Percentiles rank a stretch among this genome's conserved stretches.
Evolutionary conservation across 2,888 invertebrate species (phyloP).

Genomic region (Tetanocera ferruginea): DNA sequence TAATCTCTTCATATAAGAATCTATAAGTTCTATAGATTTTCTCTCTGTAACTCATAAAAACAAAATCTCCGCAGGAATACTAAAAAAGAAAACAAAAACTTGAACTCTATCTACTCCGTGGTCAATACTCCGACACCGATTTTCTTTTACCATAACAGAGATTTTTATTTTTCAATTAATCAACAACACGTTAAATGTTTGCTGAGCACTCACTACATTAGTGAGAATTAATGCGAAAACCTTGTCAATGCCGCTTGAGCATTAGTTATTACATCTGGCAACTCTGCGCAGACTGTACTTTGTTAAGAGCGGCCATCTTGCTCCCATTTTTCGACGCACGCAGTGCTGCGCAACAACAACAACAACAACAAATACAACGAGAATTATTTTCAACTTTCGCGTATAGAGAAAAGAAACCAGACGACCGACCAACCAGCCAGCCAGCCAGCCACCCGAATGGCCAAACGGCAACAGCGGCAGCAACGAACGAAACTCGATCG

Average conservation of each 20-base stretch:
- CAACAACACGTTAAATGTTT: conserved; percentile 33
- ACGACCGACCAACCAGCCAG: conserved; percentile 32
- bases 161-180: conserved; percentile 36
- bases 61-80: conserved; percentile 6
- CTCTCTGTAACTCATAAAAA: conserved; percentile 22
- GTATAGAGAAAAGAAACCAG: conserved; percentile 45
- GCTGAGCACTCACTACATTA: background rate
- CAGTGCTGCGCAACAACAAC: conserved; percentile 16
- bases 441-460: conserved; percentile 37
- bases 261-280: conserved; percentile 52
- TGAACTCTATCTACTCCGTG: conserved; percentile 29
- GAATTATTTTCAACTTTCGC: conserved; percentile 35
- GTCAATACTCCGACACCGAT: conserved; percentile 28
- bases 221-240: conserved; percentile 3
- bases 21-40: background rate
- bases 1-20: conserved; percentile 2
- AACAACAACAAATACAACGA: conserved; percentile 35
- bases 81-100: background rate
- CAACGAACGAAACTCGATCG: conserved; percentile 61
- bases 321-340: conserved; percentile 54
- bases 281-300: conserved; percentile 60
- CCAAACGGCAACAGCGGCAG: conserved; percentile 54
- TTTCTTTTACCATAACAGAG: conserved; percentile 25
- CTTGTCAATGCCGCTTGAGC: background rate
- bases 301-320: conserved; percentile 64